A percentile compares a stretch with the other conserved stretches of the same genome.
These are phyloP conservation scores for Microcebus ravelobensis DNA, from an alignment of 2,113 vertebrate species.

Conservation along the genomic window DNA sequence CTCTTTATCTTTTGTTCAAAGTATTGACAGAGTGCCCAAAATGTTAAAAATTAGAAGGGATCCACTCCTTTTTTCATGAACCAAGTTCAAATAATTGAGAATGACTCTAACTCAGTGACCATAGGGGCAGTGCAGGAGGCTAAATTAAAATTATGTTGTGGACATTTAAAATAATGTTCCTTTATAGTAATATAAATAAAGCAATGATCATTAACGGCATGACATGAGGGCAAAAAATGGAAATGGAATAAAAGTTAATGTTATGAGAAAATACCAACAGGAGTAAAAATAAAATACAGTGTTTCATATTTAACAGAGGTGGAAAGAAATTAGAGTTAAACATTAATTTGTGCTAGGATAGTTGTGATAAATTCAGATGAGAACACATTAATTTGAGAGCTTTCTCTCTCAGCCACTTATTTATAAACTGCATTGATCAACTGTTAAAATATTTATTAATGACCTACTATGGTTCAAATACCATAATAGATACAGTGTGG, in stretches of 20 bases:
- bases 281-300: neutral
- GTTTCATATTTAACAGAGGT: neutral
- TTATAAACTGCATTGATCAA: neutral
- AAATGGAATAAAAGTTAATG: neutral
- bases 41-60: neutral
- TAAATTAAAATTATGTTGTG: neutral
- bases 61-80: neutral
- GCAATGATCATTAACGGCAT: neutral
- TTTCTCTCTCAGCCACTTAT: neutral
- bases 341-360: neutral
- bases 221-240: neutral
- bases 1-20: neutral
- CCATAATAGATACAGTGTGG: neutral
- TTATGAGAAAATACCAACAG: neutral
- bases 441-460: neutral
- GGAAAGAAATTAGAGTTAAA: neutral
- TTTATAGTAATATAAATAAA: neutral
- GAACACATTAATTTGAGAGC: neutral
- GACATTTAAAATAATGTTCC: neutral
- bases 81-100: neutral
- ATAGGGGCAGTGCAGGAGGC: neutral
- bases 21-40: neutral
- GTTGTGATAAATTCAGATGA: neutral
- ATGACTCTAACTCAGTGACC: neutral
- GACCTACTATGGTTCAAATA: neutral